Base-by-base conservation (phyloP, 1,140 invertebrate genomes). In the Eurosta solidaginis region DNA sequence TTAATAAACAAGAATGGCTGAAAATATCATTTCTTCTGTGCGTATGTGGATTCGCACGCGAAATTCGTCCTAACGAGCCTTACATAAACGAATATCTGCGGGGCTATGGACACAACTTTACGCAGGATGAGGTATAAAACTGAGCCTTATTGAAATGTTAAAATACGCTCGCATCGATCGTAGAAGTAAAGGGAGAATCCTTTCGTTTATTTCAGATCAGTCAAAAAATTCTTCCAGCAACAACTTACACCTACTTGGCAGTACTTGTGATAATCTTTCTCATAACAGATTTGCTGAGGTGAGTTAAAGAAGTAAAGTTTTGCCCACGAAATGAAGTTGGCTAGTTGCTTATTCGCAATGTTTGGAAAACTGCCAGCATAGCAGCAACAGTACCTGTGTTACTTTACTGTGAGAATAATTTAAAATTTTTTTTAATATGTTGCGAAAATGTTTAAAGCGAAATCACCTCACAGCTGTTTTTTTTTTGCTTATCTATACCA, bases 1-100 rank as follows among this genome's bases (percentile, higher is more conserved):
- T 42, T 73, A 89, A 89, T 88, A 82, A n/a, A n/a, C n/a, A 89
- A 88, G 85, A 89, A 78, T 94, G 93, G 93, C 81, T 90, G 12
- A 90, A 88, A 79, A 92, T 93, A 68, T 92, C 93, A 0, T 82
- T 92, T 9, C 84, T 95, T 36, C 87, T 95, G 0, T 94, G 93
- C 81, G 82, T 92, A 45, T 96, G 94, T 87, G 94, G 94, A n/a
- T 92, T 94, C 83, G 89, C 96, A 12, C 95, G 95, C 82, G 94
- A 96, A 85, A 91, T 95, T 75, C 89, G 94, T 42, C 94, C 94
- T 0, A 94, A 92, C 0, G 94, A 96, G 83, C 92, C 94, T 1
- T 96, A 93, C 84, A 88, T 96, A 25, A 94, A 93, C 10, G 90
- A 94, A 81, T 95, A 92, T 84, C 86, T 96, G 14, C 89, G 91